phyloP scores from a whole-genome alignment of 64 coral and sea anemone species.

The Pocillopora verrucosa region DNA sequence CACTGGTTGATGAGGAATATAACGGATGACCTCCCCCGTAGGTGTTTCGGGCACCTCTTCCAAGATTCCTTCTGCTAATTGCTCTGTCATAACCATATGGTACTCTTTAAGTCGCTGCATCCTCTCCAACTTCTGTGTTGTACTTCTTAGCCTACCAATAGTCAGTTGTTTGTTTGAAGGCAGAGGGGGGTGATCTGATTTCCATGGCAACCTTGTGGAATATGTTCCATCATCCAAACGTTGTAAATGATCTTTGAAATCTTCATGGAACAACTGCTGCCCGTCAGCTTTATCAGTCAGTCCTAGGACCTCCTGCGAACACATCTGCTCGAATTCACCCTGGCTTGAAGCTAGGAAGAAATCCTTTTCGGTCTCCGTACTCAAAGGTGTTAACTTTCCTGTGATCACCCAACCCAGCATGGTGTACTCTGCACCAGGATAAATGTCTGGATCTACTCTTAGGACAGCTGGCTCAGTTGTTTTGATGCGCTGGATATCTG shows the following conservation, averaged over 20 bases:
- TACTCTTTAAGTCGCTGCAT: constrained; percentile 52
- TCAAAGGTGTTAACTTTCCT: constrained; percentile 24
- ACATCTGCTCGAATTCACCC: constrained; percentile 72
- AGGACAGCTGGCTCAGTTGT: constrained; percentile 13
- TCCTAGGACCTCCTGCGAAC: constrained; percentile 78
- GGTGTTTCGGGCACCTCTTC: constrained; percentile 36
- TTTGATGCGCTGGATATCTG: constrained; percentile 56
- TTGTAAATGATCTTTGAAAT: constrained; percentile 43
- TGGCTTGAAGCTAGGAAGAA: constrained; percentile 56
- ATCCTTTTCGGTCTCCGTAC: constrained; percentile 38
- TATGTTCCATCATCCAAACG: constrained; percentile 67
- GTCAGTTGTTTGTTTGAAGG: constrained; percentile 52
- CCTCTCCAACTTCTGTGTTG: constrained; percentile 58
- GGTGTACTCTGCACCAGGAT: constrained; percentile 60
- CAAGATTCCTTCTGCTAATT: constrained; percentile 58
- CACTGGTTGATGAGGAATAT: constrained; percentile 45
- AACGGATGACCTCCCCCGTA: constrained; percentile 1
- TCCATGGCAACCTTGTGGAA: constrained; percentile 73
- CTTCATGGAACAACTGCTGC: constrained; percentile 34
- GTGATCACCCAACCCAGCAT: constrained; percentile 50
- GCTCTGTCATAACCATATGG: constrained; percentile 54
- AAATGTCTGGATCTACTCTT: constrained; percentile 44
- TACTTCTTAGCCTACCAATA: constrained; percentile 35
- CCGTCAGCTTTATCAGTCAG: constrained; percentile 21
- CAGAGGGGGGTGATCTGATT: constrained; percentile 36